These are phyloP conservation scores for Liparis tanakae DNA, from an alignment of 2,797 vertebrate species.

Conservation along the genomic window DNA sequence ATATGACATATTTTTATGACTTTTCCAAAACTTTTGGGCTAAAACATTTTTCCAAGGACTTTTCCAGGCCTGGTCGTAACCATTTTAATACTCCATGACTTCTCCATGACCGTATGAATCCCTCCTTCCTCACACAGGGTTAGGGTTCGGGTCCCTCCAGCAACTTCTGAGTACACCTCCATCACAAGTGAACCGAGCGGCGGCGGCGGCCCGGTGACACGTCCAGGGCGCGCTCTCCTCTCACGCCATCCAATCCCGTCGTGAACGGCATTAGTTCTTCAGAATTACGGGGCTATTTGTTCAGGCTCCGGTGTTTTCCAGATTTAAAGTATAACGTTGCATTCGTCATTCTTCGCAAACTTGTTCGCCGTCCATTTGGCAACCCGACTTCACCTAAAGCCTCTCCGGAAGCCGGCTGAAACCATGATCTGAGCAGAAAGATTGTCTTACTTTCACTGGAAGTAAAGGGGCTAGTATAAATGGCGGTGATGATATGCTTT, in stretches of 20 bases:
- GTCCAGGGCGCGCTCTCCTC: constrained; percentile 2
- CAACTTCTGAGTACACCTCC: too few relatives aligned
- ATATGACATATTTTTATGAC: too few relatives aligned
- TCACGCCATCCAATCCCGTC: not conserved
- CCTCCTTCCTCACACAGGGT: constrained; percentile 12
- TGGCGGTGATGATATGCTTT: constrained; percentile 53
- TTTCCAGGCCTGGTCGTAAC: too few relatives aligned
- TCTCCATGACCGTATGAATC: too few relatives aligned
- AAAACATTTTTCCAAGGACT: too few relatives aligned
- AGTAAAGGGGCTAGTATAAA: constrained; percentile 56
- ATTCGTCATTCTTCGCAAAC: constrained; percentile 29
- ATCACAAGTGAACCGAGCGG: too few relatives aligned
- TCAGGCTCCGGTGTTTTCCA: constrained; percentile 13
- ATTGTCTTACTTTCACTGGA: constrained; percentile 50
- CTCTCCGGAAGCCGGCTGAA: constrained; percentile 48
- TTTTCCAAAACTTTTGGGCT: too few relatives aligned
- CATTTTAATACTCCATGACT: too few relatives aligned
- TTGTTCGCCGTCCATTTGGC: constrained; percentile 17
- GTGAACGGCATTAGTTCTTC: constrained; percentile 13
- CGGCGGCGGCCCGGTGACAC: constrained; percentile 5
- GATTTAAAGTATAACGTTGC: constrained; percentile 37
- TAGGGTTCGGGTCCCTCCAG: not conserved
- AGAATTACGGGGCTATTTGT: constrained; percentile 1
- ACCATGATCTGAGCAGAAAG: constrained; percentile 47
- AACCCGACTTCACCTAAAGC: constrained; percentile 31